Conservation (phyloP, 2,888 invertebrate genomes). For the Drosophila lutescens region DNA sequence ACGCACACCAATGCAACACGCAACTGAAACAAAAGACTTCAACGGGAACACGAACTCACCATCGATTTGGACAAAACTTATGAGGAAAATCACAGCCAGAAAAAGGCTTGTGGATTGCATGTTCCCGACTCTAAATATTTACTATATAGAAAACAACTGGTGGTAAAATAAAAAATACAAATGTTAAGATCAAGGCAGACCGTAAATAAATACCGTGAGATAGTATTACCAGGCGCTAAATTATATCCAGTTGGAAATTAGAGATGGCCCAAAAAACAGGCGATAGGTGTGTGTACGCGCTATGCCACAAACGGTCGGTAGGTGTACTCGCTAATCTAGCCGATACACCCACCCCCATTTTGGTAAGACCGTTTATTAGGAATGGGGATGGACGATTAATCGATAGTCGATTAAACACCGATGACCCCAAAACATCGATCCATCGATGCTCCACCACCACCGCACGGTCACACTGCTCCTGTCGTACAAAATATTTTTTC, state of each 20-base stretch:
- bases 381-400: no score
- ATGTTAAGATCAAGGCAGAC: conserved; percentile 8
- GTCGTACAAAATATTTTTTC: conserved; percentile 24
- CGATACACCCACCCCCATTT: no score
- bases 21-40: conserved; percentile 31
- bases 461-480: no score
- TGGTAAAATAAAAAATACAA: background rate
- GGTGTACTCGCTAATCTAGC: no score
- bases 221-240: conserved; percentile 7
- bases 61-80: conserved; percentile 20
- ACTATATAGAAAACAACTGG: background rate
- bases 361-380: no score
- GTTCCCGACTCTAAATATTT: background rate
- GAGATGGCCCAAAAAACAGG: no score
- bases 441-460: no score
- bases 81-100: conserved; percentile 31
- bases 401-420: no score
- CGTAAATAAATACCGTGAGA: background rate
- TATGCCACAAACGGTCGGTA: no score
- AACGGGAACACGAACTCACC: conserved; percentile 37
- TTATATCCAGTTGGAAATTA: no score
- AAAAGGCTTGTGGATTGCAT: conserved; percentile 27
- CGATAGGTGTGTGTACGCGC: no score
- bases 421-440: no score
- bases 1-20: conserved; percentile 20